These are phyloP conservation scores for Menidia beryllina DNA, from an alignment of 2,113 vertebrate species.

Conservation along the genomic window DNA sequence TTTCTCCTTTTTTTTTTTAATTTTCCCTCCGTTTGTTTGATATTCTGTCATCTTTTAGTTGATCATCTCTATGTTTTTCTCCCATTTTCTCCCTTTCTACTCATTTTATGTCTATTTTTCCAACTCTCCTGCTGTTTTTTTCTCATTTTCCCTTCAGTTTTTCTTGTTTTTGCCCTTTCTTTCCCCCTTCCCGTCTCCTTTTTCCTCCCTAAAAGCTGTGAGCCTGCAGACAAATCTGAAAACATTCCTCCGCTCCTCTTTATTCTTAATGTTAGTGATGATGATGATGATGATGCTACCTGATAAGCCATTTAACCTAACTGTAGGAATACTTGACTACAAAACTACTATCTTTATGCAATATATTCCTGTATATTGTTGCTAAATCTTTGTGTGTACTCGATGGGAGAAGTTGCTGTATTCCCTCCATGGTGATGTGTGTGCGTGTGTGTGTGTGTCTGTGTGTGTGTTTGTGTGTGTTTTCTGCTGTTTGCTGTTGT, in stretches of 20 bases:
- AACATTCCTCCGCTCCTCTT: slow-evolving; percentile 53
- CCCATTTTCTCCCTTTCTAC: neutral
- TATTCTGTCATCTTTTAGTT: too few species aligned
- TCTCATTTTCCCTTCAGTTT: too few species aligned
- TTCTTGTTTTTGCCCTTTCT: too few species aligned
- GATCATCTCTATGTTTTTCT: too few species aligned
- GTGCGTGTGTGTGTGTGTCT: too few species aligned
- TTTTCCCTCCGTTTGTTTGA: too few species aligned
- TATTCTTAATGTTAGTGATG: slow-evolving; percentile 28
- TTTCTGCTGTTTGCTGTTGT: slow-evolving; percentile 16
- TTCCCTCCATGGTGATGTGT: too few species aligned
- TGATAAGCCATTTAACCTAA: slow-evolving; percentile 74
- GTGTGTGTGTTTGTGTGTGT: too few species aligned
- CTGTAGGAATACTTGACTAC: slow-evolving; percentile 68
- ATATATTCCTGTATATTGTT: slow-evolving; percentile 53
- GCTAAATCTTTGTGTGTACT: slow-evolving; percentile 36
- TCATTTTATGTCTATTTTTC: neutral
- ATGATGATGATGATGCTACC: slow-evolving; percentile 38
- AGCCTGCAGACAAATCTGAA: slow-evolving; percentile 17
- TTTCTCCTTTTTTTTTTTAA: too few species aligned
- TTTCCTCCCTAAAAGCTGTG: neutral
- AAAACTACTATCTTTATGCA: slow-evolving; percentile 69
- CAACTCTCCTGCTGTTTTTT: neutral
- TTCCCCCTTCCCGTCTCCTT: neutral
- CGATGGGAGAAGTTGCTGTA: too few species aligned